Evolutionary conservation across 2,888 invertebrate species (phyloP).

Genomic region (Agonum fuliginosum): DNA sequence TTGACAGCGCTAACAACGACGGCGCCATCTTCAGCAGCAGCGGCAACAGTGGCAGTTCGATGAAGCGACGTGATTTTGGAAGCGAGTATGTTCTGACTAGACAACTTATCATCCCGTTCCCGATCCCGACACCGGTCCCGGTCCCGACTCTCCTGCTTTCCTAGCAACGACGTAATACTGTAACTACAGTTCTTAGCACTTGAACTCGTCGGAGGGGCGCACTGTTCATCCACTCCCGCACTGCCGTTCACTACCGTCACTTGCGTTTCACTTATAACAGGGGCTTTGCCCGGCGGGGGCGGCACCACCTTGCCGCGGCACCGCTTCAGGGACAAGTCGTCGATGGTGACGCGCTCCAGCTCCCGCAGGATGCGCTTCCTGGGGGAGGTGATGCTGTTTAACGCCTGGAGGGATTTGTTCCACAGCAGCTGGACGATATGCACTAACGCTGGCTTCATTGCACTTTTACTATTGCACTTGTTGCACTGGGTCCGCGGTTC

Average conservation of each 20-base stretch:
- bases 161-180: slow-evolving; percentile 89
- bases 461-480: slow-evolving; percentile 48
- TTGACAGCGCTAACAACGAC: not conserved
- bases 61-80: slow-evolving; percentile 48
- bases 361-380: slow-evolving; percentile 88
- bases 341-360: slow-evolving; percentile 84
- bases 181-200: slow-evolving; percentile 79
- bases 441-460: slow-evolving; percentile 45
- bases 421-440: slow-evolving; percentile 58
- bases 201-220: slow-evolving; percentile 55
- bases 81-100: slow-evolving; percentile 55
- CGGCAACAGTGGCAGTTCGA: slow-evolving; percentile 16
- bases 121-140: slow-evolving; percentile 12
- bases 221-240: slow-evolving; percentile 33
- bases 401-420: slow-evolving; percentile 64
- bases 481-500: slow-evolving; percentile 67
- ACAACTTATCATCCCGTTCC: slow-evolving; percentile 52
- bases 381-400: slow-evolving; percentile 82
- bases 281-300: slow-evolving; percentile 64
- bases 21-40: not conserved
- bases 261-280: slow-evolving; percentile 67
- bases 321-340: slow-evolving; percentile 76
- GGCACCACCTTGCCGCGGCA: slow-evolving; percentile 71
- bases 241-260: slow-evolving; percentile 12
- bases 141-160: slow-evolving; percentile 71